These are phyloP conservation scores for Eupithecia subumbrata DNA, from an alignment of 2,888 invertebrate genomes.

Conservation along the genomic window DNA sequence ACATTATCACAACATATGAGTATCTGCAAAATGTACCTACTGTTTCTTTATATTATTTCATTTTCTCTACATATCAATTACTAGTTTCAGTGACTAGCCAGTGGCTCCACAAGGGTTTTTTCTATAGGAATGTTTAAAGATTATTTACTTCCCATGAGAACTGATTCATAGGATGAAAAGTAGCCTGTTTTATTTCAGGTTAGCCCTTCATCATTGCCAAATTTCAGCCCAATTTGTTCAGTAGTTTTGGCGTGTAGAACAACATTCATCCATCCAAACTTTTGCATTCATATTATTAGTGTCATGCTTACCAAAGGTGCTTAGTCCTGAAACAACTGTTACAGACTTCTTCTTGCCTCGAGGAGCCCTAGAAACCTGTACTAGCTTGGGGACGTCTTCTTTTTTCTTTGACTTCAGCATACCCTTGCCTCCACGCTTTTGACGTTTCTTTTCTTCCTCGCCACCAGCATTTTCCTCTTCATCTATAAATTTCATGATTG, in stretches of 20 bases:
- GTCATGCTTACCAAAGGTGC: conserved; percentile 90
- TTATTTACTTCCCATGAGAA: background rate
- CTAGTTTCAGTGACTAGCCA: background rate
- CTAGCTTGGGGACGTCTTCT: conserved; percentile 93
- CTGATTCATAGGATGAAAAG: background rate
- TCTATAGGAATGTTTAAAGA: background rate
- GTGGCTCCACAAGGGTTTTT: background rate
- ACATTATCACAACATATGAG: conserved; percentile 31
- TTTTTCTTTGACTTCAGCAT: conserved; percentile 97
- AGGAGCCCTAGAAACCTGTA: conserved; percentile 94
- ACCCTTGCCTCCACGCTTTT: conserved; percentile 98
- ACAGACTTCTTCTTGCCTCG: conserved; percentile 99
- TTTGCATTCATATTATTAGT: background rate
- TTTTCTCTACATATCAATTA: background rate
- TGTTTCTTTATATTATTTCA: background rate
- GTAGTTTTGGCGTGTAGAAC: background rate
- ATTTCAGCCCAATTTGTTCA: background rate
- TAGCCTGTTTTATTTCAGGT: background rate
- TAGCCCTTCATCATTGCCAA: too few species aligned
- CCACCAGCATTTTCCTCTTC: conserved; percentile 88
- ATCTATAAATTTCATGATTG: conserved; percentile 66
- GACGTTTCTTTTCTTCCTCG: conserved; percentile 97
- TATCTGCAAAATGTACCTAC: background rate
- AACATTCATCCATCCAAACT: too few species aligned
- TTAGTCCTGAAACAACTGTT: conserved; percentile 97